A percentile compares a stretch with the other conserved stretches of the same genome.
These are phyloP conservation scores for Gambelia wislizenii DNA, from an alignment of 2,797 vertebrate genomes.

Conservation along the genomic window DNA sequence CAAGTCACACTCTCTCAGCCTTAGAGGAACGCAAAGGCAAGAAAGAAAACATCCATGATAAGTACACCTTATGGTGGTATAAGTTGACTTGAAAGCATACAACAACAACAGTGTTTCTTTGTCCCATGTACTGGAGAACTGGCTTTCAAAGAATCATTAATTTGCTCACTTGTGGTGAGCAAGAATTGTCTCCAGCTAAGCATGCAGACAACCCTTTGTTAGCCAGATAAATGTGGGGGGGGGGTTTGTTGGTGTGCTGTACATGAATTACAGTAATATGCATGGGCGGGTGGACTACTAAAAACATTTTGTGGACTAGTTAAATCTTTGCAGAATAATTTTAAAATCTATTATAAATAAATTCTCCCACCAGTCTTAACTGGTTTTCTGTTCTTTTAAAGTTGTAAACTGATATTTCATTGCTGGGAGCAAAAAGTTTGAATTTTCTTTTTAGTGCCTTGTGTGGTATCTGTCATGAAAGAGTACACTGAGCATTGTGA, in stretches of 20 bases:
- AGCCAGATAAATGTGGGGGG: not conserved
- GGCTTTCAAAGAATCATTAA: not conserved
- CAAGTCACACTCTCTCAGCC: too few species aligned
- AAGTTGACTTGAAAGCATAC: too few species aligned
- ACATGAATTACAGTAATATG: not conserved
- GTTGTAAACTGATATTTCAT: too few species aligned
- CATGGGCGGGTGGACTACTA: not conserved
- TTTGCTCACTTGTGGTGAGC: not conserved
- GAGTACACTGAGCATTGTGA: not conserved
- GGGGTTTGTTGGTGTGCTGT: not conserved
- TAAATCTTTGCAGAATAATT: not conserved
- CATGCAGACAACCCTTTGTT: not conserved
- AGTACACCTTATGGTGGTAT: too few species aligned
- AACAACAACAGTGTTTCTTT: not conserved
- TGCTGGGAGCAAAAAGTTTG: not conserved
- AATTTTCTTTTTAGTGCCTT: not conserved
- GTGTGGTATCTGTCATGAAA: not conserved
- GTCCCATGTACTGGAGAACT: not conserved
- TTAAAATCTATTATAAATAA: not conserved
- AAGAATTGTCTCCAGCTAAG: not conserved
- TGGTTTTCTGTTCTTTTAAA: not conserved
- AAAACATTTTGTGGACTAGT: not conserved
- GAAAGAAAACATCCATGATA: too few species aligned
- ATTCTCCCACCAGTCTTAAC: not conserved
- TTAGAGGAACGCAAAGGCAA: too few species aligned